phyloP scores from a whole-genome alignment of 2,888 invertebrate genomes.

The Drosophila conformis region DNA sequence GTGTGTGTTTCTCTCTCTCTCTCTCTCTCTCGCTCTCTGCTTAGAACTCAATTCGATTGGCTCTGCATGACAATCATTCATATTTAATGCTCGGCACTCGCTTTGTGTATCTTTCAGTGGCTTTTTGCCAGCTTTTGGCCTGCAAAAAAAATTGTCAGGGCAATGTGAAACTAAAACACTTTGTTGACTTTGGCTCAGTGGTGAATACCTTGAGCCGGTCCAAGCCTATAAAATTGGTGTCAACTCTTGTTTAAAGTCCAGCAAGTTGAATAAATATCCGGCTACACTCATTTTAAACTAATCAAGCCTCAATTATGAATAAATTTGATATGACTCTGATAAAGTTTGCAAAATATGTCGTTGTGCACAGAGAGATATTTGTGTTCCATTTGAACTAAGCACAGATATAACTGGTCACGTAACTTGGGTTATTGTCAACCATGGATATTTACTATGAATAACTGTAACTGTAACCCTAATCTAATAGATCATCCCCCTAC shows the following conservation, averaged over 20 bases:
- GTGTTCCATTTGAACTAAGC: neutral
- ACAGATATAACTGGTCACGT: neutral
- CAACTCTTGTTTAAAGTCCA: neutral
- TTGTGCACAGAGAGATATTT: neutral
- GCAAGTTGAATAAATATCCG: neutral
- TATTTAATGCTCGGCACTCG: conserved; percentile 48
- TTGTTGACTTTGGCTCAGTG: conserved; percentile 26
- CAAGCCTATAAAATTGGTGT: neutral
- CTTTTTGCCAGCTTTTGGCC: conserved; percentile 18
- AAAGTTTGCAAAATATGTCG: neutral
- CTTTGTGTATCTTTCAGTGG: conserved; percentile 30
- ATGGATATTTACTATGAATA: neutral
- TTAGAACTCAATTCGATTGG: conserved; percentile 26
- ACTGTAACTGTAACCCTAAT: neutral
- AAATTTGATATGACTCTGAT: neutral
- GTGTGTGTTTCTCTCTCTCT: conserved; percentile 6
- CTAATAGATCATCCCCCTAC: neutral
- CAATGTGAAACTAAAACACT: conserved; percentile 7
- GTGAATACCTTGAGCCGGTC: conserved; percentile 8
- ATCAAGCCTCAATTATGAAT: neutral
- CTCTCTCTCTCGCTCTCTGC: neutral
- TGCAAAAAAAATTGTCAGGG: neutral
- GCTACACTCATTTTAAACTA: neutral
- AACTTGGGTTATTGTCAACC: neutral
- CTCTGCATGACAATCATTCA: conserved; percentile 55